Conservation (phyloP, 2,888 invertebrate genomes). For the Habrosyne pyritoides region DNA sequence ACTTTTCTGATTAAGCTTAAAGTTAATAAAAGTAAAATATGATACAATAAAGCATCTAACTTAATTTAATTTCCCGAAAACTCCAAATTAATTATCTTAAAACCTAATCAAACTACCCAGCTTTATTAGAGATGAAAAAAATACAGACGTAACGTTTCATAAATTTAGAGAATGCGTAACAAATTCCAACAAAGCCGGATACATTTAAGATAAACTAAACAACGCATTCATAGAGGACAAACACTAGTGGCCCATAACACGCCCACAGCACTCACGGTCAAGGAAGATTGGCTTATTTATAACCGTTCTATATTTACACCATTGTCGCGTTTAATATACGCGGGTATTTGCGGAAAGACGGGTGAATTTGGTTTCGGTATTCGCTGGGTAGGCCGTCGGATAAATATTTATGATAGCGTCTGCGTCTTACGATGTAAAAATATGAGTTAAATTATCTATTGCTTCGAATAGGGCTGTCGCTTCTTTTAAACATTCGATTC, state of each 20-base stretch:
- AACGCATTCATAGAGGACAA: background rate
- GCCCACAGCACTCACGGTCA: background rate
- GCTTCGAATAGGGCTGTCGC: background rate
- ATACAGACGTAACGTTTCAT: background rate
- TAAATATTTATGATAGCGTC: background rate
- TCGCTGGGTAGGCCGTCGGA: background rate
- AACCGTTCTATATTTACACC: background rate
- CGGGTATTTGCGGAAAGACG: background rate
- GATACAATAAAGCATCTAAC: too few relatives aligned
- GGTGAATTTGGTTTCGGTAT: too few relatives aligned
- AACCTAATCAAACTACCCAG: too few relatives aligned
- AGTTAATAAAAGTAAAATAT: too few relatives aligned
- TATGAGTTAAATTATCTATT: background rate
- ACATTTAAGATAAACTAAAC: background rate
- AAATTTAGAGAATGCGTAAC: background rate
- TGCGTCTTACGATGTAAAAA: background rate
- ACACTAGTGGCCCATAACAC: background rate
- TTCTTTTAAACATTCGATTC: background rate
- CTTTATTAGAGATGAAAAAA: too few relatives aligned
- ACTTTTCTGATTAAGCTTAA: too few relatives aligned
- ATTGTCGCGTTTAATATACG: background rate
- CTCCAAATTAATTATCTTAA: too few relatives aligned
- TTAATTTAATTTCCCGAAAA: too few relatives aligned
- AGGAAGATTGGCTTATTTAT: background rate
- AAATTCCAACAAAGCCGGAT: background rate